Evolutionary conservation across 2,888 invertebrate species (phyloP).

Genomic region (Leptopilina myrica): DNA sequence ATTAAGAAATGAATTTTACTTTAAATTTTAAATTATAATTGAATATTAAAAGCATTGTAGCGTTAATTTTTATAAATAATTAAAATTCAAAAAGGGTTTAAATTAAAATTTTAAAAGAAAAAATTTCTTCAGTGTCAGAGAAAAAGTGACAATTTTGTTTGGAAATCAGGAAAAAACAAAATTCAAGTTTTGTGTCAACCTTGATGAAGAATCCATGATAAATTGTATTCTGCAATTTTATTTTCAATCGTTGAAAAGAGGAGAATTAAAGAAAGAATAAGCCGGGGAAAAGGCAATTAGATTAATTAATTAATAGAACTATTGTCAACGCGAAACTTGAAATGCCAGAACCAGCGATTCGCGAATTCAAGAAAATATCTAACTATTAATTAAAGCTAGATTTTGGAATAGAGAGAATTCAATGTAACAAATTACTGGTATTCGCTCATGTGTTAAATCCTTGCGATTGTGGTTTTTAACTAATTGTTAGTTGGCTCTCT

Average conservation of each 20-base stretch:
- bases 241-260: neutral
- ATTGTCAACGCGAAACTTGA: neutral
- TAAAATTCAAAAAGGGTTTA: no score
- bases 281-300: neutral
- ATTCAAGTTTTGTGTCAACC: no score
- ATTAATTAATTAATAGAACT: constrained; percentile 15
- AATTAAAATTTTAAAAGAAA: no score
- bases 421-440: constrained; percentile 34
- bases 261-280: neutral
- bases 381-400: constrained; percentile 28
- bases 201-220: no score
- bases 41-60: no score
- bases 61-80: no score
- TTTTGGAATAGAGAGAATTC: constrained; percentile 27
- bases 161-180: no score
- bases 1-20: no score
- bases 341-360: constrained; percentile 5
- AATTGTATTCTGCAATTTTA: no score
- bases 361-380: constrained; percentile 36
- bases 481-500: constrained; percentile 20
- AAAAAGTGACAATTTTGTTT: no score
- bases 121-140: no score
- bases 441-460: constrained; percentile 29
- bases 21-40: no score
- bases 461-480: constrained; percentile 21